Percentiles rank a stretch among this genome's conserved stretches.
Conservation (phyloP, 2,888 invertebrate species). For the Campopleginae sp. region DNA sequence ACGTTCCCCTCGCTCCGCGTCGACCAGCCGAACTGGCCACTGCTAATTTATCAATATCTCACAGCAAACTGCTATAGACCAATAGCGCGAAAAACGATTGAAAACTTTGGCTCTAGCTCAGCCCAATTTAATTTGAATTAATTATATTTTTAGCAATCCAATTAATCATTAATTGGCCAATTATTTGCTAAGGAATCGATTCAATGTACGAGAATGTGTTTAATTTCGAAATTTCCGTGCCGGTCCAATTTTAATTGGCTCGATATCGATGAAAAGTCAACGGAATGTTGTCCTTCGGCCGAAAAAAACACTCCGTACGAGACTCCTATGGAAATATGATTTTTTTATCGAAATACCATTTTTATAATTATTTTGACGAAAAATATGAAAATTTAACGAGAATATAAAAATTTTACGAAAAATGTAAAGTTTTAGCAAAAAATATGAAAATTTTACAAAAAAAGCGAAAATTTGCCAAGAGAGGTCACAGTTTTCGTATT, state of each 20-base stretch:
- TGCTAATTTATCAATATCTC: slow-evolving; percentile 1
- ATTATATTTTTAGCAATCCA: neutral
- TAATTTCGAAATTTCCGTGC: no score
- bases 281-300: no score
- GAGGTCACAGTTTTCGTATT: no score
- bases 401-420: no score
- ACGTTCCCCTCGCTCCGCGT: neutral
- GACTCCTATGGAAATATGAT: no score
- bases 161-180: neutral
- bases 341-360: neutral
- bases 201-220: neutral
- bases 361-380: neutral
- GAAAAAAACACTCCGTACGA: no score
- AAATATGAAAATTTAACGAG: no score
- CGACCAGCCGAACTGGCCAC: neutral
- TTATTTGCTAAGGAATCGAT: neutral
- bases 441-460: no score
- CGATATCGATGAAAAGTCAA: no score
- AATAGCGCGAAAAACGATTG: neutral
- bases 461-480: no score
- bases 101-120: neutral
- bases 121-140: neutral
- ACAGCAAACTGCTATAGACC: neutral
- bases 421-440: no score
- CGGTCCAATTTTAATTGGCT: no score